Percentiles rank a stretch among this genome's conserved stretches.
These are phyloP conservation scores for Heliconius hermathena DNA, from an alignment of 1,140 invertebrate species.

Conservation along the genomic window DNA sequence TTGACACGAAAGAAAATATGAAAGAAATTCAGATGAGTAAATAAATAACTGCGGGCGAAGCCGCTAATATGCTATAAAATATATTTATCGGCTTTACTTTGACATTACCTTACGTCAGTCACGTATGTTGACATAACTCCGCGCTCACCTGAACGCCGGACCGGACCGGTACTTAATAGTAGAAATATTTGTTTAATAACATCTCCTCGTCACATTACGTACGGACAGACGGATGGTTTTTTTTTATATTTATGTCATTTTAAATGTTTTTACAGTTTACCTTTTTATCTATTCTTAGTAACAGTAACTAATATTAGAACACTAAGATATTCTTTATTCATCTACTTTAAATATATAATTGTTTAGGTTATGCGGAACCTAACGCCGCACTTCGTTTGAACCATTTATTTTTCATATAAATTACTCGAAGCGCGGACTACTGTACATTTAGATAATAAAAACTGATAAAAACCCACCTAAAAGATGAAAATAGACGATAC, in stretches of 20 bases:
- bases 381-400: too few species aligned
- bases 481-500: constrained; percentile 8
- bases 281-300: background rate
- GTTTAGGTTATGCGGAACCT: too few species aligned
- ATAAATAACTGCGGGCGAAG: too few species aligned
- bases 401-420: background rate
- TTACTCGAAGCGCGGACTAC: background rate
- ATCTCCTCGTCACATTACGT: background rate
- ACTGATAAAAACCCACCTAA: background rate
- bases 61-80: background rate
- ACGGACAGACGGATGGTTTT: background rate
- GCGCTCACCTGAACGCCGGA: background rate
- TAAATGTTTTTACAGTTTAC: background rate
- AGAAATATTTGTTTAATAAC: constrained; percentile 13
- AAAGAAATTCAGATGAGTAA: too few species aligned
- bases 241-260: background rate
- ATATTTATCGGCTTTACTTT: background rate
- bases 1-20: too few species aligned
- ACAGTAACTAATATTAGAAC: background rate
- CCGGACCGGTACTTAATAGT: constrained; percentile 2
- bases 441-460: constrained; percentile 1
- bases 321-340: background rate
- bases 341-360: too few species aligned
- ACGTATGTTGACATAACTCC: constrained; percentile 12
- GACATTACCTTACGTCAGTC: background rate